A percentile compares a stretch with the other conserved stretches of the same genome.
phyloP scores from a whole-genome alignment of 2,888 invertebrate species.

The Polydrusus cervinus region DNA sequence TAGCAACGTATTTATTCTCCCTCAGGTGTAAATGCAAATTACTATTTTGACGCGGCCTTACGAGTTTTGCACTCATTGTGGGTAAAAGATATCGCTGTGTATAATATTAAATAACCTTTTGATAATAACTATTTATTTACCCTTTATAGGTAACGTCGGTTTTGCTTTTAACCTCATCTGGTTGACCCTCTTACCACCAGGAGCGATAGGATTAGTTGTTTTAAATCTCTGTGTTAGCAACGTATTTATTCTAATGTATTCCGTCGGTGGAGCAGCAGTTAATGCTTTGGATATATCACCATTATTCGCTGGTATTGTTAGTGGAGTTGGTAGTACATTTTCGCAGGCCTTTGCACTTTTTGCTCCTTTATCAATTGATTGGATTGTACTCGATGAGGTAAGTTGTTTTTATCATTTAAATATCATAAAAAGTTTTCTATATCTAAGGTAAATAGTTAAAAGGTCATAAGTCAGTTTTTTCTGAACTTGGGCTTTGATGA shows the following conservation, averaged over 20 bases:
- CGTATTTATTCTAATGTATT: constrained; percentile 64
- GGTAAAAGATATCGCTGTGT: no score
- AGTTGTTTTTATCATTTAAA: constrained; percentile 52
- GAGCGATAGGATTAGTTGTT: constrained; percentile 60
- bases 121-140: neutral
- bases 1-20: constrained; percentile 64
- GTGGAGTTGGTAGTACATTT: constrained; percentile 87
- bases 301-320: constrained; percentile 85
- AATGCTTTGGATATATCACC: constrained; percentile 90
- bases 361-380: constrained; percentile 82
- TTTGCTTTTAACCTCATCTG: constrained; percentile 77
- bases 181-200: constrained; percentile 69
- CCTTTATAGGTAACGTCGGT: constrained; percentile 70
- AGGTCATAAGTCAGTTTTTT: no score
- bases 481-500: no score
- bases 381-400: constrained; percentile 81
- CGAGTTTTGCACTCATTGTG: no score
- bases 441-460: no score
- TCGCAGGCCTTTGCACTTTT: constrained; percentile 85
- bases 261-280: constrained; percentile 74
- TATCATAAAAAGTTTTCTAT: no score
- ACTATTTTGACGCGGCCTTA: no score
- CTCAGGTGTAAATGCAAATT: no score
- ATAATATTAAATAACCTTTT: neutral
- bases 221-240: neutral